These are phyloP conservation scores for Alexandromys oeconomus DNA, from an alignment of 2,797 vertebrate species.

Conservation along the genomic window DNA sequence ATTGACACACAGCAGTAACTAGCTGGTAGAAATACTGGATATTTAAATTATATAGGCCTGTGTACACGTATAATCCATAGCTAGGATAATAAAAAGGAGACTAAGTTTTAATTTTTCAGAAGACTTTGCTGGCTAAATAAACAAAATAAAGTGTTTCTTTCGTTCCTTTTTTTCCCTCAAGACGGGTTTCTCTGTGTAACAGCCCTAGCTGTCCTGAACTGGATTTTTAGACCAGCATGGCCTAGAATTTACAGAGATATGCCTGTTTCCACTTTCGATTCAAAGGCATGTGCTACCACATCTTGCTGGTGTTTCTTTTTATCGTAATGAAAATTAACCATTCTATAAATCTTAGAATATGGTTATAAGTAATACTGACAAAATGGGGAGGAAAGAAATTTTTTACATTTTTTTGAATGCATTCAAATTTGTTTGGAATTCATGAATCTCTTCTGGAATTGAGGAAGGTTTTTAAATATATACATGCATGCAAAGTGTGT, in stretches of 20 bases:
- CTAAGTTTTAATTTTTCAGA: constrained; percentile 53
- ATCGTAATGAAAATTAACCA: not conserved
- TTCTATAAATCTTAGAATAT: constrained; percentile 10
- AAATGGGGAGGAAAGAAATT: not conserved
- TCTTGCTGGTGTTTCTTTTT: not conserved
- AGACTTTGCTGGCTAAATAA: not conserved
- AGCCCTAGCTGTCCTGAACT: not conserved
- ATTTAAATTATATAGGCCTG: not conserved
- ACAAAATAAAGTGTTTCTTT: constrained; percentile 49
- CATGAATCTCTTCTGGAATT: not conserved
- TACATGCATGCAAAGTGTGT: not conserved
- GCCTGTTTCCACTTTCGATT: not conserved
- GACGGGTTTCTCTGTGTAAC: not conserved
- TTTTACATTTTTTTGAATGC: not conserved
- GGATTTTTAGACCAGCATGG: not conserved
- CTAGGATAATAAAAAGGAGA: not conserved
- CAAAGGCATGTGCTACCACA: not conserved
- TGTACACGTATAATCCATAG: not conserved
- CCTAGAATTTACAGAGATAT: no score
- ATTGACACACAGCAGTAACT: not conserved
- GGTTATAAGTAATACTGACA: not conserved
- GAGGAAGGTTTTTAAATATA: not conserved
- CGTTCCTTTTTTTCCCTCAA: not conserved
- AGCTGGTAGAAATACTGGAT: constrained; percentile 27
- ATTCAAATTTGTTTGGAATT: constrained; percentile 40